A percentile compares a stretch with the other conserved stretches of the same genome.
Conservation (phyloP, 2,797 vertebrate species). For the Atherinosoma microstoma region DNA sequence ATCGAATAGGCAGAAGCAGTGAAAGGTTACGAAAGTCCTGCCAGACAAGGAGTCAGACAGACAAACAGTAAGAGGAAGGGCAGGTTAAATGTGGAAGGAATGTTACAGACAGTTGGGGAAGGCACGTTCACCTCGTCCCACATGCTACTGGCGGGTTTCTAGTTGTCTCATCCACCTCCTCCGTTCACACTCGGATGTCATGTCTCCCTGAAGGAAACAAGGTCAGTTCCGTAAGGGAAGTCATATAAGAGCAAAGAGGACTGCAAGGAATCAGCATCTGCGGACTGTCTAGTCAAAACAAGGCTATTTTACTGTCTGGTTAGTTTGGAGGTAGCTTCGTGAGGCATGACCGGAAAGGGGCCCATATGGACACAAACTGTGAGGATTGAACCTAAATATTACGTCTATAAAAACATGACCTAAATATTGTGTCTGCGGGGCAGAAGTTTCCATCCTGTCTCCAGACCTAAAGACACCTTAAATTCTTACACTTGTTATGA, state of each 20-base stretch:
- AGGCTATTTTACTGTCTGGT: constrained; percentile 55
- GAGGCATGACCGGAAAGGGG: constrained; percentile 68
- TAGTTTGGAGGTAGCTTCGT: constrained; percentile 51
- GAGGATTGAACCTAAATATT: constrained; percentile 75
- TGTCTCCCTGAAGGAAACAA: constrained; percentile 73
- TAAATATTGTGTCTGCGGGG: constrained; percentile 76
- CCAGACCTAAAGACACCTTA: constrained; percentile 48
- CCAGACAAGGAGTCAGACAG: constrained; percentile 67
- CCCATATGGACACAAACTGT: constrained; percentile 56
- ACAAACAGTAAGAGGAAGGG: constrained; percentile 62
- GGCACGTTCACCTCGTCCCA: constrained; percentile 59
- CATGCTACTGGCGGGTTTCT: constrained; percentile 53
- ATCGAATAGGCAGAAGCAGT: constrained; percentile 29
- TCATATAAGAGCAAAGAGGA: constrained; percentile 59
- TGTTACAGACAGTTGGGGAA: constrained; percentile 72
- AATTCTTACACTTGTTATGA: constrained; percentile 54
- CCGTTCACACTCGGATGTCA: constrained; percentile 77
- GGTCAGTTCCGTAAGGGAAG: constrained; percentile 72
- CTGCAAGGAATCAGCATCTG: constrained; percentile 66
- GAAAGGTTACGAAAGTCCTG: constrained; percentile 32
- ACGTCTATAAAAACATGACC: constrained; percentile 75
- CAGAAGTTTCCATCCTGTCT: constrained; percentile 67
- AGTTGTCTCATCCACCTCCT: constrained; percentile 64
- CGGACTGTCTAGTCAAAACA: constrained; percentile 76
- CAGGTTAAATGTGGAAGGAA: constrained; percentile 69